phyloP scores from a whole-genome alignment of 2,888 invertebrate genomes.

The Morpho achilles region DNA sequence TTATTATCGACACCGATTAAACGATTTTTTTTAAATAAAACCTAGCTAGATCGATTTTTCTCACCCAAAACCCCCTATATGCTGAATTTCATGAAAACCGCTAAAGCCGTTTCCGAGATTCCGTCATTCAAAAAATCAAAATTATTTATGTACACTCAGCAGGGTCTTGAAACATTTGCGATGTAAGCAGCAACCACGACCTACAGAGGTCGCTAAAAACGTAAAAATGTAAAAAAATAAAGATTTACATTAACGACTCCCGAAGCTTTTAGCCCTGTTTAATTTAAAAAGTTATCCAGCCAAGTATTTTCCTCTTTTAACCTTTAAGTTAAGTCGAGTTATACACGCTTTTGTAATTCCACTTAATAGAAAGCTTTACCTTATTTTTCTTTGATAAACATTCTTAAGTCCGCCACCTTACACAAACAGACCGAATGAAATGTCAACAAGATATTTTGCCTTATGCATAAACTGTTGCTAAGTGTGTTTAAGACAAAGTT shows the following conservation, averaged over 20 bases:
- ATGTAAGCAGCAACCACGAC: too few species aligned
- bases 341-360: not conserved
- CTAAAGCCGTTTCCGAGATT: too few species aligned
- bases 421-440: conserved; percentile 11
- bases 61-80: too few species aligned
- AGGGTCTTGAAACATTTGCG: not conserved
- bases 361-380: conserved; percentile 5
- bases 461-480: conserved; percentile 14
- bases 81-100: too few species aligned
- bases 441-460: conserved; percentile 5
- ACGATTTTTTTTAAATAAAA: too few species aligned
- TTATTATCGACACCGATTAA: too few species aligned
- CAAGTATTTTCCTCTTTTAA: not conserved
- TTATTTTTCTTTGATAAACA: conserved; percentile 12
- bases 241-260: not conserved
- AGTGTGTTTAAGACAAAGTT: not conserved
- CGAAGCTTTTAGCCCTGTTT: not conserved
- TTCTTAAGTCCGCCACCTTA: not conserved
- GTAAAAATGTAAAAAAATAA: too few species aligned
- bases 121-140: too few species aligned
- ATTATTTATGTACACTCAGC: too few species aligned
- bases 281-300: not conserved
- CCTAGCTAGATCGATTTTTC: too few species aligned
- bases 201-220: too few species aligned
- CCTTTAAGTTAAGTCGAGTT: too few species aligned